These are phyloP conservation scores for Nowickia ferox DNA, from an alignment of 2,888 invertebrate genomes.

Conservation along the genomic window DNA sequence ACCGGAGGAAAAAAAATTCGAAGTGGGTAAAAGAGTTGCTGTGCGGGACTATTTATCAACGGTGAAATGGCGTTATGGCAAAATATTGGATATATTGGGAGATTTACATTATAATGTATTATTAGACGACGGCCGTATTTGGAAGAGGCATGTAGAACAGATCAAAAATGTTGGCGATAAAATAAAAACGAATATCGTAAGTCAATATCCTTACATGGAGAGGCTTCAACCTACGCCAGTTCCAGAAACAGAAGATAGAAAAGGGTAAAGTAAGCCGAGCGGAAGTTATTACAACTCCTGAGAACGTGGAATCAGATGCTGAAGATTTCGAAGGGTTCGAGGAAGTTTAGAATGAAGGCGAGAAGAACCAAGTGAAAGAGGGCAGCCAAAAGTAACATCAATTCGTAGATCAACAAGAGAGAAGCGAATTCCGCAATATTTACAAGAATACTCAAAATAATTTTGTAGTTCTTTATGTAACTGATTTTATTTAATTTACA, in stretches of 20 bases:
- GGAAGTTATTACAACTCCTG: neutral
- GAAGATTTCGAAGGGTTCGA: neutral
- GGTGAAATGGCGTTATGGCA: slow-evolving; percentile 66
- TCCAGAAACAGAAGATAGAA: no score
- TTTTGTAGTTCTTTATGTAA: neutral
- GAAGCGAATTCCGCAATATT: neutral
- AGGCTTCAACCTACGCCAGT: no score
- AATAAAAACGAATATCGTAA: no score
- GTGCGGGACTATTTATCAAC: slow-evolving; percentile 65
- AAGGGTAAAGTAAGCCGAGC: neutral
- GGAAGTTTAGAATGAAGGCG: neutral
- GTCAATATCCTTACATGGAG: no score
- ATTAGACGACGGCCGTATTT: slow-evolving; percentile 45
- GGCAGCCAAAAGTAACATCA: neutral
- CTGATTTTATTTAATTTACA: no score
- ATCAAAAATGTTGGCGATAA: neutral
- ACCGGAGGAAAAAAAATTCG: no score
- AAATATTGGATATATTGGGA: slow-evolving; percentile 32
- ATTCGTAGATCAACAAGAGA: neutral
- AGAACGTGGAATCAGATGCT: neutral
- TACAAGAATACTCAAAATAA: neutral
- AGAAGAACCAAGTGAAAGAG: neutral
- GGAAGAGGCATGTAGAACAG: neutral
- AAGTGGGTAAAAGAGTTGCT: slow-evolving; percentile 1
- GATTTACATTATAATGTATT: slow-evolving; percentile 59